Conservation (phyloP, 2,797 vertebrate genomes). For the Petrocephalus schoutedeni region DNA sequence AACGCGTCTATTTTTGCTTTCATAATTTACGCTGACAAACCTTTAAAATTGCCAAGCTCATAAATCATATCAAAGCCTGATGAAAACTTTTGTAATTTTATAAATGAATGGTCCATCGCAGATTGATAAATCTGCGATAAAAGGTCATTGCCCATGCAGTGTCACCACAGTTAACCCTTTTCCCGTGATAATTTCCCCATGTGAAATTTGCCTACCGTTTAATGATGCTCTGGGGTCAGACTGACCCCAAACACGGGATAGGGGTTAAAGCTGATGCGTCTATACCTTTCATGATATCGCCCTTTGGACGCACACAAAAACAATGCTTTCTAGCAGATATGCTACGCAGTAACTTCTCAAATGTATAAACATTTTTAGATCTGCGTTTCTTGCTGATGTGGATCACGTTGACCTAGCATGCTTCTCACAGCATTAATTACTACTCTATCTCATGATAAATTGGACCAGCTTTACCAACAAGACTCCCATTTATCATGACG, state of each 20-base stretch:
- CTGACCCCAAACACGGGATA: too few species aligned
- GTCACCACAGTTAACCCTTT: background rate
- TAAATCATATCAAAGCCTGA: slow-evolving; percentile 46
- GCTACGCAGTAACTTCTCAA: slow-evolving; percentile 18
- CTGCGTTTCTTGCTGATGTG: slow-evolving; percentile 61
- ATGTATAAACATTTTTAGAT: slow-evolving; percentile 26
- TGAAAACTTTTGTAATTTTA: slow-evolving; percentile 37
- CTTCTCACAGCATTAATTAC: slow-evolving; percentile 72
- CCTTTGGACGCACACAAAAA: slow-evolving; percentile 20
- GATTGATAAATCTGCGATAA: slow-evolving; percentile 33
- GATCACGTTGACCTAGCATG: slow-evolving; percentile 48
- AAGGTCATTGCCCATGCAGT: slow-evolving; percentile 25
- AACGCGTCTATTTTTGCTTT: slow-evolving; percentile 34
- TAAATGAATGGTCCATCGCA: slow-evolving; percentile 34
- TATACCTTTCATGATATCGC: background rate
- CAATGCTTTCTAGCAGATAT: slow-evolving; percentile 26
- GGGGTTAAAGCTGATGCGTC: slow-evolving; percentile 24
- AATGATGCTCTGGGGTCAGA: too few species aligned
- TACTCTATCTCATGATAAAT: slow-evolving; percentile 61
- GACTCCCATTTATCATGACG: slow-evolving; percentile 64
- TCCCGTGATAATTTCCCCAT: too few species aligned
- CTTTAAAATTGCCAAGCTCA: slow-evolving; percentile 37
- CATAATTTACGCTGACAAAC: slow-evolving; percentile 47
- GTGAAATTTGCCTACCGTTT: too few species aligned
- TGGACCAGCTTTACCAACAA: slow-evolving; percentile 53